phyloP scores from a whole-genome alignment of 2,888 invertebrate species.

The Caenorhabditis imperialis region DNA sequence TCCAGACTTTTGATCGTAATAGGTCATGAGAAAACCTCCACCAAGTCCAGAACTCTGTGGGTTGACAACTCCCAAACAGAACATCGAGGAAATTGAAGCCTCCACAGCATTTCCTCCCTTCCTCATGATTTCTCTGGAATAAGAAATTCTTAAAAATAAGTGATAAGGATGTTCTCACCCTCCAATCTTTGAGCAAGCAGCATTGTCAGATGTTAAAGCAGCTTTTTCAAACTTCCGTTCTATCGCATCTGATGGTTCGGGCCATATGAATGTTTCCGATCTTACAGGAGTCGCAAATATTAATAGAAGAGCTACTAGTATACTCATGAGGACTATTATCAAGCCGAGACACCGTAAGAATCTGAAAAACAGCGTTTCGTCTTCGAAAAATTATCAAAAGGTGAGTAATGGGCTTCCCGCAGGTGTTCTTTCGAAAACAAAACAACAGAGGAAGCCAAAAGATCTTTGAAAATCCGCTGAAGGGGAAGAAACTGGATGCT shows the following conservation, averaged over 20 bases:
- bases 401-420: neutral
- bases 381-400: neutral
- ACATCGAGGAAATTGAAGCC: slow-evolving; percentile 87
- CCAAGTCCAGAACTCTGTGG: slow-evolving; percentile 91
- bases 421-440: neutral
- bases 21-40: slow-evolving; percentile 89
- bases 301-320: slow-evolving; percentile 22
- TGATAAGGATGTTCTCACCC: slow-evolving; percentile 44
- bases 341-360: slow-evolving; percentile 35
- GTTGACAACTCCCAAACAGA: slow-evolving; percentile 89
- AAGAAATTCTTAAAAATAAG: slow-evolving; percentile 26
- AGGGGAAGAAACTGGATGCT: slow-evolving; percentile 11
- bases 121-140: slow-evolving; percentile 82
- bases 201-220: slow-evolving; percentile 77
- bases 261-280: slow-evolving; percentile 64
- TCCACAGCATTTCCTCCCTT: slow-evolving; percentile 85
- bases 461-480: slow-evolving; percentile 38
- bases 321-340: slow-evolving; percentile 24
- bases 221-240: slow-evolving; percentile 70
- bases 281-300: slow-evolving; percentile 21
- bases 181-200: slow-evolving; percentile 73
- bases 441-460: too few relatives aligned
- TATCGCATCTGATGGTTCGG: slow-evolving; percentile 68
- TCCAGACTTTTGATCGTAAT: slow-evolving; percentile 82
- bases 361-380: slow-evolving; percentile 17